phyloP scores from a whole-genome alignment of 2,797 vertebrate genomes.

The Sternotherus odoratus region DNA sequence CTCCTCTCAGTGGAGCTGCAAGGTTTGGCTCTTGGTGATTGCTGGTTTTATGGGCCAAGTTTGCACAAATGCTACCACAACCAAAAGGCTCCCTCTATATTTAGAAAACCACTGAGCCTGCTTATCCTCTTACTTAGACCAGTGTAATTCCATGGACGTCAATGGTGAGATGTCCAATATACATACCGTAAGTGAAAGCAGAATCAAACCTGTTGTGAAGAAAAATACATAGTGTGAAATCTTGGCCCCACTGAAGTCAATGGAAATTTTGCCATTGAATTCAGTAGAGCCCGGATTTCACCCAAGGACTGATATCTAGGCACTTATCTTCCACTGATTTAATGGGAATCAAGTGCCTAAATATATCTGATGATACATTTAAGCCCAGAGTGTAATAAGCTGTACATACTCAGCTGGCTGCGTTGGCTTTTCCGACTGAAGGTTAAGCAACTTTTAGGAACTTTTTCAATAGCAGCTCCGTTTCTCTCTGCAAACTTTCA shows the following conservation, averaged over 20 bases:
- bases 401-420: not conserved
- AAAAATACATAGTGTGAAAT: not conserved
- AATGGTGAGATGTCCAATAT: not conserved
- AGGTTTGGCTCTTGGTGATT: not conserved
- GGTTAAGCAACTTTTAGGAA: rapidly evolving
- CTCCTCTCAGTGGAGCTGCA: not conserved
- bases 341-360: not conserved
- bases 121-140: not conserved
- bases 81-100: rapidly evolving
- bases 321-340: not conserved
- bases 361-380: not conserved
- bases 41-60: not conserved
- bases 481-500: not conserved
- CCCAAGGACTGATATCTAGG: not conserved
- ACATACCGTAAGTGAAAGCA: rapidly evolving
- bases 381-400: not conserved
- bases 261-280: not conserved
- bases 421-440: not conserved
- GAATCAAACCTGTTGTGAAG: not conserved
- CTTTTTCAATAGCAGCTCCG: not conserved
- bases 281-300: not conserved
- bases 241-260: not conserved
- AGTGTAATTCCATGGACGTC: not conserved
- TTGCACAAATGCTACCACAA: not conserved
- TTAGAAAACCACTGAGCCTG: not conserved